A percentile compares a stretch with the other conserved stretches of the same genome.
Evolutionary conservation across 2,888 invertebrate species (phyloP).

Genomic region (Atethmia centrago): DNA sequence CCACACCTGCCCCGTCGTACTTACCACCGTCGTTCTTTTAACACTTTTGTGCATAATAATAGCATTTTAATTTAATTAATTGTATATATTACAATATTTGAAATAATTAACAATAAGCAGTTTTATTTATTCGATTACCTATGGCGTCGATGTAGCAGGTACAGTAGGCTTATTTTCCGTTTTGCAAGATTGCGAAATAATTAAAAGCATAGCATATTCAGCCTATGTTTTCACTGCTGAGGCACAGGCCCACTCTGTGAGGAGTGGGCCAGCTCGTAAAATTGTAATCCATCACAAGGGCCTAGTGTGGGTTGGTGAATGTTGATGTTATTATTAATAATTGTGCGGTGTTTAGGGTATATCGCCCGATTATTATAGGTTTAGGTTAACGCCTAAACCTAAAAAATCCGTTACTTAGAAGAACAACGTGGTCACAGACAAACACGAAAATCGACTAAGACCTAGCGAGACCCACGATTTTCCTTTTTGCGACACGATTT

Average conservation of each 20-base stretch:
- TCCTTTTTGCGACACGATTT: too few relatives aligned
- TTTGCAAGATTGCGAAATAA: not conserved
- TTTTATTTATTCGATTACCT: slow-evolving; percentile 23
- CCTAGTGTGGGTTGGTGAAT: not conserved
- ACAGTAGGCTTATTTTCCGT: not conserved
- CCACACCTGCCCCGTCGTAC: slow-evolving; percentile 80
- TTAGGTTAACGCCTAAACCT: too few relatives aligned
- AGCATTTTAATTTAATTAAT: slow-evolving; percentile 9
- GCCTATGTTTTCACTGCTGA: not conserved
- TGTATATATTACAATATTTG: slow-evolving; percentile 37
- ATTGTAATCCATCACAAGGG: too few relatives aligned
- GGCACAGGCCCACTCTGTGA: not conserved
- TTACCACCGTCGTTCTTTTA: slow-evolving; percentile 81
- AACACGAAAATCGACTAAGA: too few relatives aligned
- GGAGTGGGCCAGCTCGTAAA: not conserved
- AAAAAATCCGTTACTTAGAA: not conserved
- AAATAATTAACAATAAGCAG: not conserved
- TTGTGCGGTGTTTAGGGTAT: not conserved
- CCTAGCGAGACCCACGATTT: too few relatives aligned
- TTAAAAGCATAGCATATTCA: not conserved
- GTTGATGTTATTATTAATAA: not conserved
- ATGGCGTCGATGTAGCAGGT: not conserved
- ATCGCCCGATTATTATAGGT: too few relatives aligned
- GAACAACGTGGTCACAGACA: not conserved
- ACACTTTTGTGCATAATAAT: slow-evolving; percentile 6